These are phyloP conservation scores for Cepphus grylle DNA, from an alignment of 2,113 vertebrate genomes.

Conservation along the genomic window DNA sequence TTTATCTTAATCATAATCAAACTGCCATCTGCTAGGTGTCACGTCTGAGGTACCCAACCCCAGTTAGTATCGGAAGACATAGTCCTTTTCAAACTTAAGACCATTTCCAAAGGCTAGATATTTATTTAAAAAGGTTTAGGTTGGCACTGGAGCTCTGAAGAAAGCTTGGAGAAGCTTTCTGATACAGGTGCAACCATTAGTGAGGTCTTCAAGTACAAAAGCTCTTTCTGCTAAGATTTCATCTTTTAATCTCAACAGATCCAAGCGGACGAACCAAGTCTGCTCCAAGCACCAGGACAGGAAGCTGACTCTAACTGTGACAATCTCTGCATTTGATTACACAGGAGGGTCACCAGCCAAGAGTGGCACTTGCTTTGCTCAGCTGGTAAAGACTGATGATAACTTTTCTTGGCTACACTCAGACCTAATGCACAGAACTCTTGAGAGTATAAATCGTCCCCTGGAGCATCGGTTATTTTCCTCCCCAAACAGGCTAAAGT, in stretches of 20 bases:
- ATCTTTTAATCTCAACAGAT: not conserved
- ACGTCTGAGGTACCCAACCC: not conserved
- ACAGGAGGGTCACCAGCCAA: not conserved
- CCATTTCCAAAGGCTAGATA: not conserved
- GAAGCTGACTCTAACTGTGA: rapidly evolving
- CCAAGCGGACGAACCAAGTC: not conserved
- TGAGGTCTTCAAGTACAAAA: not conserved
- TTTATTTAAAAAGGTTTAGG: not conserved
- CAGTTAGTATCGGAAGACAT: not conserved
- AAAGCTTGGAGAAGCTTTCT: not conserved
- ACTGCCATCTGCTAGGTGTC: slow-evolving; percentile 42
- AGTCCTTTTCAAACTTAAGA: not conserved
- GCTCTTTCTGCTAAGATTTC: not conserved
- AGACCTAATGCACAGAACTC: not conserved
- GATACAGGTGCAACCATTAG: not conserved
- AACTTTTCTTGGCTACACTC: not conserved
- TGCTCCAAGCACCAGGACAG: not conserved
- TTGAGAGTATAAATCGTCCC: not conserved
- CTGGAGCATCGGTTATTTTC: not conserved
- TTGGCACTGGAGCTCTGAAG: not conserved
- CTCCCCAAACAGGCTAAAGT: slow-evolving; percentile 2
- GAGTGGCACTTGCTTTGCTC: not conserved
- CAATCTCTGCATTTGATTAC: not conserved
- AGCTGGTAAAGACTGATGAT: not conserved
- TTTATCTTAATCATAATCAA: slow-evolving; percentile 31